These are phyloP conservation scores for Phaonia tiefii DNA, from an alignment of 2,888 invertebrate species.

Conservation along the genomic window DNA sequence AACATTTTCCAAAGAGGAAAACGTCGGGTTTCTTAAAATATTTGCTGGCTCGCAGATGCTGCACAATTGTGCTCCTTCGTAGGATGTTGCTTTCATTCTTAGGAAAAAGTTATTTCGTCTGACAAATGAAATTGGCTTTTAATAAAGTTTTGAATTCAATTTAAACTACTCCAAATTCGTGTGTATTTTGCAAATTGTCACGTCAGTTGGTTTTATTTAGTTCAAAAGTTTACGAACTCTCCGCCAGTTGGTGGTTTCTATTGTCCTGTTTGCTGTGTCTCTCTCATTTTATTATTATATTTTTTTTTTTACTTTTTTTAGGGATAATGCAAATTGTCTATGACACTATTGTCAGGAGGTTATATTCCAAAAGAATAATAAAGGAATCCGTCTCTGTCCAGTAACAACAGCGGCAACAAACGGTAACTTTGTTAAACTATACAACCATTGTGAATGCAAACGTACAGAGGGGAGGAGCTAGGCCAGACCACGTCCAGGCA, in stretches of 20 bases:
- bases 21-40: no score
- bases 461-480: neutral
- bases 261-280: neutral
- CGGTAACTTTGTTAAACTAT: neutral
- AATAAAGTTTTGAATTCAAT: neutral
- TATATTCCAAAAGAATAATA: neutral
- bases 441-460: conserved; percentile 3
- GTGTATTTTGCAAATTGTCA: neutral
- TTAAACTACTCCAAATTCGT: conserved; percentile 17
- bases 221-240: conserved; percentile 26
- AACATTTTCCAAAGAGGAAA: no score
- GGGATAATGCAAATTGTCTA: conserved; percentile 60
- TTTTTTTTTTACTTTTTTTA: neutral
- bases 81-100: no score
- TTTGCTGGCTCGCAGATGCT: no score
- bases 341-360: conserved; percentile 62
- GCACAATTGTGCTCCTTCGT: no score
- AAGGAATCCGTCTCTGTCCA: conserved; percentile 6
- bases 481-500: no score
- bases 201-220: neutral
- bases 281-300: no score
- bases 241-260: neutral
- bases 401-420: conserved; percentile 7
- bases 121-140: neutral
- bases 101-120: no score